Evolutionary conservation across 2,797 vertebrate species (phyloP).

Genomic region (Perodicticus potto): DNA sequence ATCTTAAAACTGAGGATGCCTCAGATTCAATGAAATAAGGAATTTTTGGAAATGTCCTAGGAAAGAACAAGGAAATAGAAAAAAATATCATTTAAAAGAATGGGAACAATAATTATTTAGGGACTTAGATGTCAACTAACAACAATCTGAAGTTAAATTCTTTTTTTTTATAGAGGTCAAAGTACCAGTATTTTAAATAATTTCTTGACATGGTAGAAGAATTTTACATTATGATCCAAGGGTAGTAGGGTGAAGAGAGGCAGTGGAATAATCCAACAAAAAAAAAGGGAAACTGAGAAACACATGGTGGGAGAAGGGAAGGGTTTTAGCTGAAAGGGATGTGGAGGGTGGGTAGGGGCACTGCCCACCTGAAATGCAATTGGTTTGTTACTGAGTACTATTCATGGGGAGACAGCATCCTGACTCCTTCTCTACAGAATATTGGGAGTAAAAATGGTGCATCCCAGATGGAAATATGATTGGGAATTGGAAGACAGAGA

Average conservation of each 20-base stretch:
- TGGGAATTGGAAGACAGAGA: conserved; percentile 70
- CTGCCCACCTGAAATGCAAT: conserved; percentile 85
- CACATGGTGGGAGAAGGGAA: conserved; percentile 73
- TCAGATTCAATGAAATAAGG: background rate
- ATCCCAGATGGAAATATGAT: conserved; percentile 54
- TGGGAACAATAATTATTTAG: background rate
- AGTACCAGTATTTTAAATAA: conserved; percentile 91
- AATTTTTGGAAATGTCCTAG: background rate
- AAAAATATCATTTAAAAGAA: background rate
- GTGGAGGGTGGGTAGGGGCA: conserved; percentile 30
- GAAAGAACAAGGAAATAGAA: conserved; percentile 13
- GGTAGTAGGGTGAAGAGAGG: conserved; percentile 33
- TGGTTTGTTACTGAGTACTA: conserved; percentile 88
- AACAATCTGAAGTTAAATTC: conserved; percentile 6
- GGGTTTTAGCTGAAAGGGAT: conserved; percentile 41
- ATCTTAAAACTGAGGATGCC: background rate
- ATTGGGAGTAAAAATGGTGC: conserved; percentile 49
- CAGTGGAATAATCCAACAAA: conserved; percentile 80
- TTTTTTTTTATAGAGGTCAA: too few relatives aligned
- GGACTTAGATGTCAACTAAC: background rate
- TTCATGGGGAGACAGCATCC: conserved; percentile 85
- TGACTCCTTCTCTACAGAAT: conserved; percentile 27
- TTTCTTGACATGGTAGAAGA: conserved; percentile 90
- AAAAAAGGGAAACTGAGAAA: conserved; percentile 86
- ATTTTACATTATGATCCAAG: conserved; percentile 87